A percentile compares a stretch with the other conserved stretches of the same genome.
Evolutionary conservation across 2,888 invertebrate species (phyloP).

Genomic region (Gisinianus flammeolus): DNA sequence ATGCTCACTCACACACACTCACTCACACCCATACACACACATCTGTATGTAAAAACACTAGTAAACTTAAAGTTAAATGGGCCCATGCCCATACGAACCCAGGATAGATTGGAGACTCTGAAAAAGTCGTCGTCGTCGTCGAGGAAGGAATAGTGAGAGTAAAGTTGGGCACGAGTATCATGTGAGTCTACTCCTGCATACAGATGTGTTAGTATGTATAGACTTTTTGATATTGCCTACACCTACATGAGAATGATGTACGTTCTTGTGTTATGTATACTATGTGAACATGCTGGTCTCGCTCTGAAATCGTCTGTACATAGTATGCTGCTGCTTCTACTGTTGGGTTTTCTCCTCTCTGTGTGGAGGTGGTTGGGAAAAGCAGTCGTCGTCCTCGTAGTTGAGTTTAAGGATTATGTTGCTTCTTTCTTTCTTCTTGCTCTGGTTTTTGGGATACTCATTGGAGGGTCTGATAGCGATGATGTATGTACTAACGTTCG

Average conservation of each 20-base stretch:
- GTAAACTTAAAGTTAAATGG: neutral
- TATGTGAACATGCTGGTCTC: neutral
- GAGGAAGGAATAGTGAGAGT: too few species aligned
- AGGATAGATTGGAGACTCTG: neutral
- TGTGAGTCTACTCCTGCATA: too few species aligned
- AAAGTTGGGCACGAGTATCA: too few species aligned
- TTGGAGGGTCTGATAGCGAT: constrained; percentile 26
- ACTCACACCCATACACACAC: too few species aligned
- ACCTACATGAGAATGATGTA: neutral
- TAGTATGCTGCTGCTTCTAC: neutral
- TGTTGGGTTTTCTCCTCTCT: neutral
- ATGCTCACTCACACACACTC: too few species aligned
- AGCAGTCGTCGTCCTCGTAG: neutral
- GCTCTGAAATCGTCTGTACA: neutral
- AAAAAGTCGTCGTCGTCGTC: neutral
- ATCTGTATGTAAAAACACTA: too few species aligned
- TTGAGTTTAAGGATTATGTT: neutral
- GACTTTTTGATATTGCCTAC: too few species aligned
- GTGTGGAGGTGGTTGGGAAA: neutral
- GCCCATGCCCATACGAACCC: neutral
- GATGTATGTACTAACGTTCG: constrained; percentile 19
- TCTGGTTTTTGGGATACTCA: constrained; percentile 9
- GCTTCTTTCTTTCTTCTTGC: neutral
- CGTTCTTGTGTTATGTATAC: neutral
- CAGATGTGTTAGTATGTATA: too few species aligned